Percentiles rank a stretch among this genome's conserved stretches.
Evolutionary conservation across 2,888 invertebrate genomes (phyloP).

Genomic region (Parelbella ahira): DNA sequence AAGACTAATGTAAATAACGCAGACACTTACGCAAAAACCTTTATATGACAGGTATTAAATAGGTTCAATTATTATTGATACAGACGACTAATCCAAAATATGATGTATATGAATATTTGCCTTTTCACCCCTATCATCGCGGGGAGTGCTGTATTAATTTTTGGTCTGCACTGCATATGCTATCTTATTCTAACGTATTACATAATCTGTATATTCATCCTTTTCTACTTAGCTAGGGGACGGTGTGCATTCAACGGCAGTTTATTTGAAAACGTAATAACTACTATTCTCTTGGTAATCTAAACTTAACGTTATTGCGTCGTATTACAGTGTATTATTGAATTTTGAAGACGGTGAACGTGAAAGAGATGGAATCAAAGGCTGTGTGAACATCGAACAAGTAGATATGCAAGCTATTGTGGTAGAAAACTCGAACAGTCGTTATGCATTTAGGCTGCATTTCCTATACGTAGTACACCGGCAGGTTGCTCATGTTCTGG

Average conservation of each 20-base stretch:
- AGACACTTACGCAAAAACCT: too few relatives aligned
- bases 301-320: too few relatives aligned
- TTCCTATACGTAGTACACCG: neutral
- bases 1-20: too few relatives aligned
- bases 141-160: neutral
- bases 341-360: neutral
- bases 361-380: conserved; percentile 16
- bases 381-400: neutral
- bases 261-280: neutral
- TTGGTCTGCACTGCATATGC: neutral
- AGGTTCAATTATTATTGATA: neutral
- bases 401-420: conserved; percentile 8
- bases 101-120: too few relatives aligned
- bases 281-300: too few relatives aligned
- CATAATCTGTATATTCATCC: neutral
- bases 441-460: conserved; percentile 8
- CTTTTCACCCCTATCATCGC: neutral
- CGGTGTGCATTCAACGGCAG: neutral
- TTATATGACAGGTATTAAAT: too few relatives aligned
- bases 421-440: neutral
- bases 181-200: conserved; percentile 1
- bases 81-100: too few relatives aligned
- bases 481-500: neutral
- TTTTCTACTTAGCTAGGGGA: neutral
- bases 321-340: neutral